Evolutionary conservation across 2,113 vertebrate genomes (phyloP), one percentile per base, ranked within the genome.

Genomic region (Mus musculus): DNA sequence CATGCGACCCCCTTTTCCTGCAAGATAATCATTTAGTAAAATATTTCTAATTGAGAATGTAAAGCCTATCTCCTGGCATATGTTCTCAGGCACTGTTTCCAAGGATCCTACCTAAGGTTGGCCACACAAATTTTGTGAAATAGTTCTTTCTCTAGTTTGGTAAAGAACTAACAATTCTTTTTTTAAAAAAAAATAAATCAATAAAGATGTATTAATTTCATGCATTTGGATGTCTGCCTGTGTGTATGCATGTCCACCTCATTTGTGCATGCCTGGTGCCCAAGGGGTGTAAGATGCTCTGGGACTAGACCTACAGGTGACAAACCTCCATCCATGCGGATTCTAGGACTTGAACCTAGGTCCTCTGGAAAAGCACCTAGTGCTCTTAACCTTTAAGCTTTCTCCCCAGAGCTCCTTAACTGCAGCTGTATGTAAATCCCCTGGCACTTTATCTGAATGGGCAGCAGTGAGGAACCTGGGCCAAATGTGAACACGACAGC

Each of bases 401-500:
- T 46, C 16, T 65, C 4, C 14, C 4, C 24, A 46, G 24, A 7
- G 59, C 7, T 49, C 16, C 14, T 33, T 0, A 16, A 36, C 3
- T 1, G 1, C 3, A 19, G 52, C 33, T 1, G 5, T 8, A 1
- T 9, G 6, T 12, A 73, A 39, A 4, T 7, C 33, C 12, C 36
- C 20, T 54, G 56, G 36, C 22, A 52, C 17, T 54, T 63, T 33
- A 7, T 56, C 42, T 13, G 8, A 59, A 16, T 14, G n/a, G 65
- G 11, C 52, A 30, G 17, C 63, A 36, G 33, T 17, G 7, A 73
- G 9, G 39, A 73, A 72, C 16, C n/a, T 82, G 36, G 49, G 4
- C 63, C 77, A 81, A 11, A 3, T 16, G 16, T 4, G 24, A 39
- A 13, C 36, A n/a, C n/a, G n/a, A 46, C 26, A 14, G 6, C 2